Base-by-base conservation (phyloP, 2,888 invertebrate genomes). In the Acanthosoma haemorrhoidale region DNA sequence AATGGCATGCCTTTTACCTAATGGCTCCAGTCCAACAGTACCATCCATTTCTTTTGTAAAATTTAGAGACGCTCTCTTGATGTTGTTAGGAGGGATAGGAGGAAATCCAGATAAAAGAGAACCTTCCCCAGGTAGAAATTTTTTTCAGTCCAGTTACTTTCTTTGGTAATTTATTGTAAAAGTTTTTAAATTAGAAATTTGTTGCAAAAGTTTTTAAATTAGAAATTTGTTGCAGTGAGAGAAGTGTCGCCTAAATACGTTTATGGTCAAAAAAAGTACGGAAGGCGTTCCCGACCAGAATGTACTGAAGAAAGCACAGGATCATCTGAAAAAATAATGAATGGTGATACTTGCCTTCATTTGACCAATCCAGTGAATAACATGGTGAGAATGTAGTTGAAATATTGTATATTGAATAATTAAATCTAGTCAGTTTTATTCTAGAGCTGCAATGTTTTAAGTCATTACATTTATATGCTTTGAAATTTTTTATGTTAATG, bases 201-300 rank as follows among this genome's bases (percentile, higher is more conserved):
- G 21, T 41, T 39, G 11, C 41, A 64, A 66, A 39, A 64, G 39
- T 70, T 31, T 36, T 57, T n/a, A n/a, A 51, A 38, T 69, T 71
- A 59, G 1, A 11, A 39, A n/a, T 31, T 36, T 72, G 16, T 67
- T 73, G 57, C 29, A 76, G 88, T 86, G 73, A 83, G 88, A 39
- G 90, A 89, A 80, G 86, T 88, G 11, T 88, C 87, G 1, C 90
- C 90, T 3, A 88, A 88, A 77, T 86, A 87, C 74, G 85, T 89
- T 0, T 87, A 87, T 76, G 90, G 90, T 1, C 84, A 87, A 25
- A 90, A 90, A 78, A 89, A 89, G 78, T 90, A 90, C 80, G 90
- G 90, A 0, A 83, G 90, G 0, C 82, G 89, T 59, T 88, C 89
- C 2, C 83, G 88, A 41, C 89, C 89, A 0, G 74, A 74, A 71